Percentiles rank a stretch among this genome's conserved stretches.
Evolutionary conservation across 2,888 invertebrate genomes (phyloP).

Genomic region (Chouioia cunea): DNA sequence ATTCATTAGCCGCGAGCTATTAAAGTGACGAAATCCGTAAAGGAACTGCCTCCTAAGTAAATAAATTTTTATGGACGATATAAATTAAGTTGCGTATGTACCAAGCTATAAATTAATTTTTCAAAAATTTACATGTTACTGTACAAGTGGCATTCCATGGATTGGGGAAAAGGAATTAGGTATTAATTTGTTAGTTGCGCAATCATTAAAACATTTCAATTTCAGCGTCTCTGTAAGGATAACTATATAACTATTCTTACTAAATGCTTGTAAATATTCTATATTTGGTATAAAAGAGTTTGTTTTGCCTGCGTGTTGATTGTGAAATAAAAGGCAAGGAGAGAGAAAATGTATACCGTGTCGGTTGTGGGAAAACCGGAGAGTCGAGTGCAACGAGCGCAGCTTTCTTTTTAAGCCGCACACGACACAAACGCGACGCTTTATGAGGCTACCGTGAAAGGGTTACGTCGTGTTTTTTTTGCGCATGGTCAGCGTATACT

Average conservation of each 20-base stretch:
- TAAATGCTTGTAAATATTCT: too few relatives aligned
- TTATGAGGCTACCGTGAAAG: slow-evolving; percentile 28
- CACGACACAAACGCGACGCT: slow-evolving; percentile 16
- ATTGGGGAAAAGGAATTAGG: background rate
- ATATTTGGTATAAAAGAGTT: too few relatives aligned
- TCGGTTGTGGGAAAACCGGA: slow-evolving; percentile 33
- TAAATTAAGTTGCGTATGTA: slow-evolving; percentile 29
- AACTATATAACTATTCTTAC: too few relatives aligned
- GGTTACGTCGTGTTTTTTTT: slow-evolving; percentile 1
- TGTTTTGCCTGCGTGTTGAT: background rate
- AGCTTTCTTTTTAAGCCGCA: slow-evolving; percentile 9
- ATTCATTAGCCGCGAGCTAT: slow-evolving; percentile 9
- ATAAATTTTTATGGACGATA: slow-evolving; percentile 31
- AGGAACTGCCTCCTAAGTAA: slow-evolving; percentile 7
- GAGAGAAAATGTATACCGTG: slow-evolving; percentile 36
- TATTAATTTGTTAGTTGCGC: too few relatives aligned
- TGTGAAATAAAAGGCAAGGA: slow-evolving; percentile 21
- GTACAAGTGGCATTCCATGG: background rate
- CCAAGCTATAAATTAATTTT: slow-evolving; percentile 7
- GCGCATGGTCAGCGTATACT: background rate
- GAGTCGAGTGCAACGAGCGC: slow-evolving; percentile 8
- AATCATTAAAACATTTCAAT: too few relatives aligned
- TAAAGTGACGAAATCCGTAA: slow-evolving; percentile 15
- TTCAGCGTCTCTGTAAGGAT: too few relatives aligned
- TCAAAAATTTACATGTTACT: background rate